phyloP scores from a whole-genome alignment of 1,140 invertebrate genomes.

The Batillaria attramentaria region DNA sequence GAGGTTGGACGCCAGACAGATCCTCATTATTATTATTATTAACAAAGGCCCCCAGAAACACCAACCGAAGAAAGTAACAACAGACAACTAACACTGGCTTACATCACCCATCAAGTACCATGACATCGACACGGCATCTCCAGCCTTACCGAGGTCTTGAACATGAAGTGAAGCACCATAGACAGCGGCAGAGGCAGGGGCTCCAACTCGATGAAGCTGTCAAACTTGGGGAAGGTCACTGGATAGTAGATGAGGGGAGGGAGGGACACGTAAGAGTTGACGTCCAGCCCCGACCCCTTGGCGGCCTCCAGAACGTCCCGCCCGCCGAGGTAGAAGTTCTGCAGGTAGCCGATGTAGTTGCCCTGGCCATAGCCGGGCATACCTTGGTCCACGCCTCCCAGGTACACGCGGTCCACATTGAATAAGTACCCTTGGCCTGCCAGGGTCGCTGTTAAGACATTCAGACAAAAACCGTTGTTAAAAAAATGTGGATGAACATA shows the following conservation, averaged over 20 bases:
- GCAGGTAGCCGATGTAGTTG: slow-evolving; percentile 60
- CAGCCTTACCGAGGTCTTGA: slow-evolving; percentile 61
- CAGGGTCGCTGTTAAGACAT: slow-evolving; percentile 45
- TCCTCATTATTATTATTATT: too few relatives aligned
- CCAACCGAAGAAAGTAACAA: too few relatives aligned
- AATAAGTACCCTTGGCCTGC: slow-evolving; percentile 48
- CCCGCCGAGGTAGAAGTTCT: slow-evolving; percentile 59
- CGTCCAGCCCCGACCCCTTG: neutral
- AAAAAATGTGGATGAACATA: too few relatives aligned
- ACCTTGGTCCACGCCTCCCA: slow-evolving; percentile 39
- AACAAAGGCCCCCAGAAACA: too few relatives aligned
- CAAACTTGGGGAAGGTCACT: slow-evolving; percentile 52
- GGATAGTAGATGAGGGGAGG: slow-evolving; percentile 54
- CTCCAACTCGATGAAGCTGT: slow-evolving; percentile 52
- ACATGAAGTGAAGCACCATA: slow-evolving; percentile 60
- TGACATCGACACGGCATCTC: too few relatives aligned
- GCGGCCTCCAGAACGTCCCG: slow-evolving; percentile 48
- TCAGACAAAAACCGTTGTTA: neutral
- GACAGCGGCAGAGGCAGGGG: slow-evolving; percentile 40
- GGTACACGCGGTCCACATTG: slow-evolving; percentile 45
- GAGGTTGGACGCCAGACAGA: too few relatives aligned
- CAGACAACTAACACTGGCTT: too few relatives aligned
- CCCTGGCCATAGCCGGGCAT: neutral
- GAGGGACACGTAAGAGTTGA: slow-evolving; percentile 10
- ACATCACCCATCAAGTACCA: too few relatives aligned